Conservation (phyloP, 2,888 invertebrate genomes). For the Axea sp. region DNA sequence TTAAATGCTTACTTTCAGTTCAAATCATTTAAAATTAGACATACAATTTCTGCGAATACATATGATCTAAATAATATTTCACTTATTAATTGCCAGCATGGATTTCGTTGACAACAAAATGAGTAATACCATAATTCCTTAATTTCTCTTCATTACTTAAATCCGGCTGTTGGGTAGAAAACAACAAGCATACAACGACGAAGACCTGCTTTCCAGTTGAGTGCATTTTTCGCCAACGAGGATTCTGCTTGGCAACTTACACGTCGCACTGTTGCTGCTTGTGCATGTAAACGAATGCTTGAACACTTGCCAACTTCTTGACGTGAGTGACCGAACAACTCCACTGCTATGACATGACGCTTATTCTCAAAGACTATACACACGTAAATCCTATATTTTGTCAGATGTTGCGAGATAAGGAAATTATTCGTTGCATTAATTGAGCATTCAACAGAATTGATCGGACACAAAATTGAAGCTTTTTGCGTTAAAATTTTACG, state of each 20-base stretch:
- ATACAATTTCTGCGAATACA: not conserved
- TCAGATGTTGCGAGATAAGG: constrained; percentile 58
- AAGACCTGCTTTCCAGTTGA: constrained; percentile 62
- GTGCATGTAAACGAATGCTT: constrained; percentile 70
- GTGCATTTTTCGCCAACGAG: constrained; percentile 60
- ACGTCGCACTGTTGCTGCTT: constrained; percentile 56
- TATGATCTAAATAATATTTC: constrained; percentile 4
- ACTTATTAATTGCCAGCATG: constrained; percentile 7
- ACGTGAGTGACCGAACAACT: constrained; percentile 61
- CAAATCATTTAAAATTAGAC: not conserved
- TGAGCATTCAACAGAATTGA: constrained; percentile 22
- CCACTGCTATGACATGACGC: constrained; percentile 41
- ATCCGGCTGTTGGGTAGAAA: constrained; percentile 59
- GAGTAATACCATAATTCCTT: constrained; percentile 45
- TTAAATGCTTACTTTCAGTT: too few relatives aligned
- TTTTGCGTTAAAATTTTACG: constrained; percentile 16
- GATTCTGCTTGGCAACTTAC: constrained; percentile 59
- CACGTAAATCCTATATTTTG: constrained; percentile 58
- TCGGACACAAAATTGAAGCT: constrained; percentile 22
- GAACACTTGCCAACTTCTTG: constrained; percentile 72
- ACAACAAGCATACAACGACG: constrained; percentile 51
- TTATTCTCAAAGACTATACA: constrained; percentile 56
- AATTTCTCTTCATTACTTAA: constrained; percentile 54
- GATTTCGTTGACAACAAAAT: constrained; percentile 43
- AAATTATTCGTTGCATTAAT: constrained; percentile 52